Conservation (phyloP, 2,888 invertebrate species). For the Sclerodermus sp. region DNA sequence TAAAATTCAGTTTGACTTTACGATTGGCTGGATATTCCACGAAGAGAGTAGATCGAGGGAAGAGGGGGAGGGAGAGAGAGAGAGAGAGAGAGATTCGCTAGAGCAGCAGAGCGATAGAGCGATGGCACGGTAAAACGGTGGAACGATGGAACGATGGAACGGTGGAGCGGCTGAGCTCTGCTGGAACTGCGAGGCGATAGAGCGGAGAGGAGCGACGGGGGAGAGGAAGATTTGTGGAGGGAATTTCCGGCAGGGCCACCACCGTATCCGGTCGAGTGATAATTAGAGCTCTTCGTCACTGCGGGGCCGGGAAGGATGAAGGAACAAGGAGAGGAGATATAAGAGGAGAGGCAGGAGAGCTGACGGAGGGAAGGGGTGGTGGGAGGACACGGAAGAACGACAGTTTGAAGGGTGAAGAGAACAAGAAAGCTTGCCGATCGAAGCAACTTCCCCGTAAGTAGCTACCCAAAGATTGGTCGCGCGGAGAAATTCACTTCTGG, state of each 20-base stretch:
- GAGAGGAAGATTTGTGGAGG: slow-evolving; percentile 22
- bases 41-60: too few relatives aligned
- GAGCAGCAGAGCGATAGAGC: too few relatives aligned
- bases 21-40: too few relatives aligned
- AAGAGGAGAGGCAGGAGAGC: too few relatives aligned
- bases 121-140: too few relatives aligned
- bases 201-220: slow-evolving; percentile 3
- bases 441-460: slow-evolving; percentile 30
- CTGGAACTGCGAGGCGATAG: slow-evolving; percentile 1
- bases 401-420: too few relatives aligned
- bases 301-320: too few relatives aligned
- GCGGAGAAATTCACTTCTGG: slow-evolving; percentile 16
- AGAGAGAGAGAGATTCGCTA: slow-evolving; percentile 4
- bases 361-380: too few relatives aligned
- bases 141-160: slow-evolving; percentile 6
- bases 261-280: slow-evolving; percentile 25
- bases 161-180: slow-evolving; percentile 8
- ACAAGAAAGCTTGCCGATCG: slow-evolving; percentile 24
- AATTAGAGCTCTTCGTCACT: slow-evolving; percentile 33
- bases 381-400: too few relatives aligned
- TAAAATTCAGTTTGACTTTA: too few relatives aligned
- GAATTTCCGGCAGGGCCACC: slow-evolving; percentile 14
- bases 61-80: too few relatives aligned
- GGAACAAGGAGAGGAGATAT: too few relatives aligned
- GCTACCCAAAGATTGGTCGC: slow-evolving; percentile 26